A percentile compares a stretch with the other conserved stretches of the same genome.
Conservation (phyloP, 2,888 invertebrate species). For the Halictus quadricinctus region DNA sequence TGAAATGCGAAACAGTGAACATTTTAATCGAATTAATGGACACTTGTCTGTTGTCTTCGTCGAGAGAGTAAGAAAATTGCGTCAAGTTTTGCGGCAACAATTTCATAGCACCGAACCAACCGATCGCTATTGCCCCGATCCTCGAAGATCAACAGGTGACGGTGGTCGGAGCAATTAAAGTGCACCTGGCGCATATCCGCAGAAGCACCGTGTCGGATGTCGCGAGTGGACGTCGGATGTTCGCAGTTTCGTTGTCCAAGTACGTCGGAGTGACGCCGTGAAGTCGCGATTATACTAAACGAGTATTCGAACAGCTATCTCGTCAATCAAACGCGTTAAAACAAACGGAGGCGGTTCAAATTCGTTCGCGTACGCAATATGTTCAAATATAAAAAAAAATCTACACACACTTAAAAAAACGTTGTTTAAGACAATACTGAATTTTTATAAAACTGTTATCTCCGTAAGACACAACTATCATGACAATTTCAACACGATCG, state of each 20-base stretch:
- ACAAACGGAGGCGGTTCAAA: not conserved
- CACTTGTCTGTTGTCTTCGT: too few species aligned
- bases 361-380: not conserved
- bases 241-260: not conserved
- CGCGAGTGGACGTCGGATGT: not conserved
- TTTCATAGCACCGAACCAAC: not conserved
- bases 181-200: constrained; percentile 41
- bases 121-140: constrained; percentile 34
- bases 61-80: not conserved
- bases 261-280: not conserved
- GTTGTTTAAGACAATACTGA: too few species aligned
- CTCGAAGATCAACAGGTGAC: constrained; percentile 40
- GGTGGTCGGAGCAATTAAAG: constrained; percentile 43
- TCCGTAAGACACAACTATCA: too few species aligned
- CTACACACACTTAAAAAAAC: not conserved
- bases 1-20: too few species aligned
- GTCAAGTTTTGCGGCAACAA: not conserved
- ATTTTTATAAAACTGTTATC: too few species aligned
- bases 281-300: not conserved
- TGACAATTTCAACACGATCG: too few species aligned
- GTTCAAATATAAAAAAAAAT: not conserved
- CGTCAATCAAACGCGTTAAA: not conserved
- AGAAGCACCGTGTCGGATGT: not conserved
- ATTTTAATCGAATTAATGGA: too few species aligned
- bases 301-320: not conserved